A percentile compares a stretch with the other conserved stretches of the same genome.
These are phyloP conservation scores for Pseudopodoces humilis DNA, from an alignment of 2,113 vertebrate species.

Conservation along the genomic window DNA sequence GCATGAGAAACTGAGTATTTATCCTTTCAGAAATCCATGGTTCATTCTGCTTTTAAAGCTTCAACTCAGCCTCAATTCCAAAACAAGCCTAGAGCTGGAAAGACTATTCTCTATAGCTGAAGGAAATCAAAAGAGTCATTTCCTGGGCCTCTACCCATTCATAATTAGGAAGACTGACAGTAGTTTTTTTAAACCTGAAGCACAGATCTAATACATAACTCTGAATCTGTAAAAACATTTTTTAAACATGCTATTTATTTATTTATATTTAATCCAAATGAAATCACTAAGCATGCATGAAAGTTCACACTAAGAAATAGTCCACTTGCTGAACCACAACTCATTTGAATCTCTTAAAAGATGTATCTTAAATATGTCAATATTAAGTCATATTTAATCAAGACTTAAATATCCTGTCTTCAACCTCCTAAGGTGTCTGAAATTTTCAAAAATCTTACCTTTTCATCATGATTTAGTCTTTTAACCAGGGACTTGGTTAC, in stretches of 20 bases:
- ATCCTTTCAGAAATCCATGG: neutral
- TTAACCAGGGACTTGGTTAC: neutral
- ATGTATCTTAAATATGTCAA: neutral
- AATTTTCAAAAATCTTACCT: neutral
- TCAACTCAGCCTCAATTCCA: neutral
- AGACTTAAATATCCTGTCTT: neutral
- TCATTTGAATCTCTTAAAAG: neutral
- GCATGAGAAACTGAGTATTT: neutral
- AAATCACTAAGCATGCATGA: neutral
- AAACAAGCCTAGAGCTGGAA: neutral
- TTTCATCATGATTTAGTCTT: neutral
- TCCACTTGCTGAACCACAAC: neutral
- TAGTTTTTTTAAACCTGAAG: neutral
- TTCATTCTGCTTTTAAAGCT: neutral
- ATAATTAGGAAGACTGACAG: neutral
- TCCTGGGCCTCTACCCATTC: neutral
- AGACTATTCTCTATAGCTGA: neutral
- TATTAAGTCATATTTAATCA: no score
- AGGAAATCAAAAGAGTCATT: neutral
- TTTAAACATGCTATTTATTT: neutral
- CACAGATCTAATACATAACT: neutral
- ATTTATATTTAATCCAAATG: neutral
- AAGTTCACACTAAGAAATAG: neutral
- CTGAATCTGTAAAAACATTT: neutral
- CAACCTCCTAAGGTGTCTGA: neutral